Conservation (phyloP, 2,888 invertebrate genomes). For the Ochlodes sylvanus region DNA sequence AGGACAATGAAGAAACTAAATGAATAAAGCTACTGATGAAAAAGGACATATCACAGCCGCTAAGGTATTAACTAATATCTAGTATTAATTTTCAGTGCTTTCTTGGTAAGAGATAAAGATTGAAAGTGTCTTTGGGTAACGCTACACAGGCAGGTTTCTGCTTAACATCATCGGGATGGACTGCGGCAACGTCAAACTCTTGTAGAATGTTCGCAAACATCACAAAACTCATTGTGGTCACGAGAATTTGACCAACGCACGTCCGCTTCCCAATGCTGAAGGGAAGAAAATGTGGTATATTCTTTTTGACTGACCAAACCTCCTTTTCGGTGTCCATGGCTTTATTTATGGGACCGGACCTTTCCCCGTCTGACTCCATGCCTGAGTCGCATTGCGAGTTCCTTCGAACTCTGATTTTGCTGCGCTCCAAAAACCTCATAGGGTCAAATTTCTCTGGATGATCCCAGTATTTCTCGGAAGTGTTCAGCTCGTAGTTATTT, state of each 20-base stretch:
- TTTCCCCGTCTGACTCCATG: conserved; percentile 80
- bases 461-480: conserved; percentile 89
- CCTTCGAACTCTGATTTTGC: conserved; percentile 63
- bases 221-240: conserved; percentile 90
- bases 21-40: conserved; percentile 1
- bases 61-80: conserved; percentile 47
- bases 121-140: conserved; percentile 89
- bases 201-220: conserved; percentile 90
- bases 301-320: conserved; percentile 74
- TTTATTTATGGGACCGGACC: conserved; percentile 55
- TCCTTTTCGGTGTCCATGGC: conserved; percentile 64
- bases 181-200: conserved; percentile 87
- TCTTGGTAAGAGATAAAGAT: conserved; percentile 85
- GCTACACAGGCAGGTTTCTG: conserved; percentile 90
- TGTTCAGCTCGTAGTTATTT: conserved; percentile 93
- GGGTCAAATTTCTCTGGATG: conserved; percentile 90
- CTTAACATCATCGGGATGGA: conserved; percentile 78
- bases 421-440: conserved; percentile 87
- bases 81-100: conserved; percentile 57
- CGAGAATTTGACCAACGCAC: conserved; percentile 93
- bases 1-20: neutral
- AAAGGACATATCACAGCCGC: conserved; percentile 36
- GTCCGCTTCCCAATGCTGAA: conserved; percentile 95
- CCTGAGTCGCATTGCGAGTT: conserved; percentile 84
- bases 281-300: conserved; percentile 90